Conservation (phyloP, 92 coral and sea anemone genomes). For the Parazoanthus swiftii region DNA sequence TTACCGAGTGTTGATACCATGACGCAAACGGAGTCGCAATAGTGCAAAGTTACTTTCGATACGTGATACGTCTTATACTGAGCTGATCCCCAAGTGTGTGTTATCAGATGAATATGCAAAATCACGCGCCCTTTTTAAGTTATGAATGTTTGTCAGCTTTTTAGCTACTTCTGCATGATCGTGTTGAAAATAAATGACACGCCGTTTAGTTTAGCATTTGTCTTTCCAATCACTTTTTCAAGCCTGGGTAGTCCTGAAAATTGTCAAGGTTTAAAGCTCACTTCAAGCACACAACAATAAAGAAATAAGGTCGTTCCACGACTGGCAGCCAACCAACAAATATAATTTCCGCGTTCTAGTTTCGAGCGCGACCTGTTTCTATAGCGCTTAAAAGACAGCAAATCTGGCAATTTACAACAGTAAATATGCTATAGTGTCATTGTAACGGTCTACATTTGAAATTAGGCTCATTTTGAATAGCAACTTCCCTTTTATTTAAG, state of each 20-base stretch:
- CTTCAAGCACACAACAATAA: too few species aligned
- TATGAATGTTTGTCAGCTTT: too few species aligned
- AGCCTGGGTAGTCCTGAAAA: neutral
- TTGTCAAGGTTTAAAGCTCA: neutral
- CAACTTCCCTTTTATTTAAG: neutral
- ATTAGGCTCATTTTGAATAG: too few species aligned
- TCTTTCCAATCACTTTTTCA: neutral
- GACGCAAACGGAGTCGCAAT: too few species aligned
- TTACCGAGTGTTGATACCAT: too few species aligned
- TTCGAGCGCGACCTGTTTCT: neutral
- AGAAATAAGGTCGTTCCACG: neutral
- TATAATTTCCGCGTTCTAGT: neutral
- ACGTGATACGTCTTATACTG: neutral
- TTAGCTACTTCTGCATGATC: neutral
- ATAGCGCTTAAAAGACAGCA: neutral
- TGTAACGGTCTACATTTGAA: neutral
- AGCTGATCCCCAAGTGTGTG: too few species aligned
- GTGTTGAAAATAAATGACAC: too few species aligned
- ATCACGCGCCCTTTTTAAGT: neutral
- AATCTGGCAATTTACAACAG: neutral
- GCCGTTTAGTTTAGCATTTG: neutral
- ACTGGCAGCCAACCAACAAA: neutral
- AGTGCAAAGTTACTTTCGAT: neutral
- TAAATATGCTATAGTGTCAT: neutral
- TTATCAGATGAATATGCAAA: neutral